phyloP scores from a whole-genome alignment of 2,888 invertebrate species.

The Agonopterix subpropinquella region DNA sequence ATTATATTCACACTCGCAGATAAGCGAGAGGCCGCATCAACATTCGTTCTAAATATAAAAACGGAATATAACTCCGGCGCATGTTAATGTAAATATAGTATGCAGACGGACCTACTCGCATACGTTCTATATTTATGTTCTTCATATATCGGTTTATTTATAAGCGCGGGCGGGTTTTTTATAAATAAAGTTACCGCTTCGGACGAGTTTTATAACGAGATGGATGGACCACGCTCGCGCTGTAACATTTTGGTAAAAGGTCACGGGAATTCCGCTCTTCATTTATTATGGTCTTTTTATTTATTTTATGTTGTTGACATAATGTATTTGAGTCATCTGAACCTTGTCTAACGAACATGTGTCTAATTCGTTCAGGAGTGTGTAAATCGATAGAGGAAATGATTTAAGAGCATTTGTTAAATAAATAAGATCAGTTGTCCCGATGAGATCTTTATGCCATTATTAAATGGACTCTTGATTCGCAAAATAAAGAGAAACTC shows the following conservation, averaged over 20 bases:
- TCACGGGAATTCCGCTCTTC: slow-evolving; percentile 44
- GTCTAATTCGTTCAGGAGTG: too few relatives aligned
- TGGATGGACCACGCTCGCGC: slow-evolving; percentile 16
- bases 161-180: slow-evolving; percentile 26
- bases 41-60: slow-evolving; percentile 49
- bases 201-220: slow-evolving; percentile 39
- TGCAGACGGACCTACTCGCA: slow-evolving; percentile 29
- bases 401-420: too few relatives aligned
- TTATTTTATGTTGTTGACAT: too few relatives aligned
- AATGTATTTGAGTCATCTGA: too few relatives aligned
- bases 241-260: slow-evolving; percentile 54
- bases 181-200: slow-evolving; percentile 25
- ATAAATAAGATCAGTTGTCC: too few relatives aligned
- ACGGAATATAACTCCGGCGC: slow-evolving; percentile 30
- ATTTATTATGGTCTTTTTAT: background rate
- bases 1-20: background rate
- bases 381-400: too few relatives aligned
- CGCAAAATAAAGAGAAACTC: too few relatives aligned
- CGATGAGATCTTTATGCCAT: too few relatives aligned
- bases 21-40: slow-evolving; percentile 37
- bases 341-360: too few relatives aligned
- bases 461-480: too few relatives aligned
- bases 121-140: slow-evolving; percentile 17
- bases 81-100: slow-evolving; percentile 54
- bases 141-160: slow-evolving; percentile 33